A percentile compares a stretch with the other conserved stretches of the same genome.
Evolutionary conservation across 2,888 invertebrate genomes (phyloP).

Genomic region (Phytoseiulus persimilis): DNA sequence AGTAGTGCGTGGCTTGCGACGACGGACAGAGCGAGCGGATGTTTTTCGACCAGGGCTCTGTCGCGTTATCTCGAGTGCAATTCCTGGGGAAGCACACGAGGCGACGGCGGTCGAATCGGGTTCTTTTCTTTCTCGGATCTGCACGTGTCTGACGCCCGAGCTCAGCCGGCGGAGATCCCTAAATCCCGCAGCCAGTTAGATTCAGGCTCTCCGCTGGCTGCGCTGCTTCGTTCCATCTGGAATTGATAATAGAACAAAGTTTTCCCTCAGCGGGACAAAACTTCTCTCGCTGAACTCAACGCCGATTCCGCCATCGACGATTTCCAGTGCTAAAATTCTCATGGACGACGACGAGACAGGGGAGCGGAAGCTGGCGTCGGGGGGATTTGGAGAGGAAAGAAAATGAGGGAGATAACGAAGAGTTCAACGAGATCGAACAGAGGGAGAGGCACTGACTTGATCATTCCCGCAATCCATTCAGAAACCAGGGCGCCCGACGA

Average conservation of each 20-base stretch:
- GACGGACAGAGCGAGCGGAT: background rate
- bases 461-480: background rate
- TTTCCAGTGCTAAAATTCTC: background rate
- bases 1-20: background rate
- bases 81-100: background rate
- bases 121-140: background rate
- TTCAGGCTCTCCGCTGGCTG: background rate
- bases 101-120: background rate
- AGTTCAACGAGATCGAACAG: background rate
- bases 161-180: background rate
- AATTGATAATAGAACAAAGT: conserved; percentile 5
- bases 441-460: background rate
- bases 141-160: background rate
- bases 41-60: background rate
- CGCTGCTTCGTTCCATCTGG: background rate
- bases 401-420: background rate
- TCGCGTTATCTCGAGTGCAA: background rate
- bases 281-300: background rate
- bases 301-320: background rate
- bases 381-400: background rate
- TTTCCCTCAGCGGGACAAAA: background rate
- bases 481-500: background rate
- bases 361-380: no score
- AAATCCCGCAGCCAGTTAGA: background rate
- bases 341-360: background rate